These are phyloP conservation scores for Dicycla oo DNA, from an alignment of 2,888 invertebrate genomes.

Conservation along the genomic window DNA sequence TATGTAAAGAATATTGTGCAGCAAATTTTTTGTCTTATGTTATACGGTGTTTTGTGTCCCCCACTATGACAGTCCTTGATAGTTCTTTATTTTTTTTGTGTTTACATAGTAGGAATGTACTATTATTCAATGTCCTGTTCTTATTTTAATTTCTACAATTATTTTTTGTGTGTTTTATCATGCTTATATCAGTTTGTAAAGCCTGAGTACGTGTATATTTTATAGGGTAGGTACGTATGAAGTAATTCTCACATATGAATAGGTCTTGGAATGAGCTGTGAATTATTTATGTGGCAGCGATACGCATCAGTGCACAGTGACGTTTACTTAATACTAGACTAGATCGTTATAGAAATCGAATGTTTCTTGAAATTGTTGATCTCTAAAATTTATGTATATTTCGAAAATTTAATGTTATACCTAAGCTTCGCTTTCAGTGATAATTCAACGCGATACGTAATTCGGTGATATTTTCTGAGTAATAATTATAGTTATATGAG, in stretches of 20 bases:
- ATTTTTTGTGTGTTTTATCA: no score
- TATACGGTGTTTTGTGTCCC: neutral
- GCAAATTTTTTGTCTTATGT: neutral
- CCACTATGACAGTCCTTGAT: neutral
- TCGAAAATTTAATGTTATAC: constrained; percentile 73
- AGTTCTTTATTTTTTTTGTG: neutral
- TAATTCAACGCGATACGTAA: constrained; percentile 88
- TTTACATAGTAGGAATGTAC: neutral
- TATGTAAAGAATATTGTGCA: constrained; percentile 11
- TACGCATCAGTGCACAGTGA: constrained; percentile 47
- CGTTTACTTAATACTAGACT: constrained; percentile 44
- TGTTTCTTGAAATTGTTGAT: constrained; percentile 82
- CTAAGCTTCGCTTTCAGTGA: constrained; percentile 77
- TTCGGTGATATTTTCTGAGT: constrained; percentile 86
- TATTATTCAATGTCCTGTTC: neutral
- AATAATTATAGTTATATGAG: constrained; percentile 81
- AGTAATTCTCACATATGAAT: constrained; percentile 13
- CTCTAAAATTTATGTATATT: constrained; percentile 82
- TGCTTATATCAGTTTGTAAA: neutral
- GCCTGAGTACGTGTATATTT: neutral
- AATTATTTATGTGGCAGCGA: constrained; percentile 51
- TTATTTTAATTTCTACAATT: neutral
- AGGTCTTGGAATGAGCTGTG: constrained; percentile 46
- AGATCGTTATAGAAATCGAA: constrained; percentile 65
- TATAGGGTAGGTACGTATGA: neutral